Evolutionary conservation across 2,113 vertebrate genomes (phyloP), one percentile per base, ranked within the genome.

Genomic region (Microcebus griseorufus): DNA sequence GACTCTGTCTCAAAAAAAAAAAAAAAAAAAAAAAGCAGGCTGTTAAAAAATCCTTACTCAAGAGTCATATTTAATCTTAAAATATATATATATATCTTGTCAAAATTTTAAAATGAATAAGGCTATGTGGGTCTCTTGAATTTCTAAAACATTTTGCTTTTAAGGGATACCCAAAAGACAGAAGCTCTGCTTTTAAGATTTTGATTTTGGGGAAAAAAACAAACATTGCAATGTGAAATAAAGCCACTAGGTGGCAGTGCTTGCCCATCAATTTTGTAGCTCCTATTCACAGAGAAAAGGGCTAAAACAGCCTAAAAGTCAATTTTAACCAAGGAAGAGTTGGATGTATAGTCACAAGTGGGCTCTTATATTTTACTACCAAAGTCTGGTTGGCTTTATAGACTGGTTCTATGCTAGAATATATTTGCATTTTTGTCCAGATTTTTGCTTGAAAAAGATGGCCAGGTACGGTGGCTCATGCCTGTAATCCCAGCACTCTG

Each of bases 221-320:
- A 8, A n/a, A 23, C 9, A 4, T 55, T 85, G 78, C 92, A 89
- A 37, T 78, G 53, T 4, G 14, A 86, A 22, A 1, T 1, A 7
- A 0, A 16, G 18, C 83, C 97, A 93, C 92, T 83, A 2, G 97
- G 82, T 51, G 97, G 95, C 82, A 4, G 14, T 93, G 86, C 39
- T 92, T 53, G 25, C 82, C 73, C 48, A 39, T 23, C 45, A 14
- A 80, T 90, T 79, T 48, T 58, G 78, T 79, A 23, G 37, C 32
- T 80, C 10, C 5, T 3, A 8, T 5, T 67, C 13, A 5, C 0
- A 0, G 6, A 53, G 34, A 45, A 32, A 37, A 0, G 7, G 37
- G 42, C 14, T 32, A 39, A 69, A 55, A 42, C 1, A 32, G 25
- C 23, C 25, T 13, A 22, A n/a, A 90, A 69, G 32, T 64, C 1